Base-by-base conservation (phyloP, 2,797 vertebrate genomes). In the Cygnus olor region DNA sequence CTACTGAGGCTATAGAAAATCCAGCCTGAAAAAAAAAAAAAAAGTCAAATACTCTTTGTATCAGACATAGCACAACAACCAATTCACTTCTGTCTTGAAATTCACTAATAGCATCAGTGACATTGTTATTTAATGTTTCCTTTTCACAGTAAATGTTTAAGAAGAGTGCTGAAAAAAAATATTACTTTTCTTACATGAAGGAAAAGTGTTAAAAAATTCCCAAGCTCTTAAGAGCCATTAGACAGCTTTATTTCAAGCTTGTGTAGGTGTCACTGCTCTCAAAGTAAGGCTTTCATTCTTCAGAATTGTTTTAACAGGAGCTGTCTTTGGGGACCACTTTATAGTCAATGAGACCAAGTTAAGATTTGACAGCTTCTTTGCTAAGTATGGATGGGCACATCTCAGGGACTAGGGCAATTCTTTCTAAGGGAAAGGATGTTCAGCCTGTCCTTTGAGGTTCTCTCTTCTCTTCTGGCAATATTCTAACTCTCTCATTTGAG, bases 281-380 rank as follows among this genome's bases (percentile, higher is more conserved):
- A 85, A 91, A 91, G 36, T 30, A 82, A 80, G 63, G 28, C 19
- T 94, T 95, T 87, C 85, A 58, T 93, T 92, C 40, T 60, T 38
- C 45, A 72, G 65, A 88, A 70, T 60, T 66, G 18, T 78, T 94
- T 54, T 76, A 91, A 60, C 27, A 65, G 25, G 38, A 83, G 16
- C 8, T 87, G 58, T 88, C 87, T 90, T 92, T 63, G 66, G 89
- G 92, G 83, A 79, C 34, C 14, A 3, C 68, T 95, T 87, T 81
- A 90, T 93, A 54, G 80, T 56, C 45, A 91, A 81, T 66, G 70
- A 93, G 91, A 85, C 63, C 60, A 85, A 79, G 80, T 40, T 84
- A 86, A 90, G 80, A 54, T 51, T 51, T 93, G 89, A 83, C 68
- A 93, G 51, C 19, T 24, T 36, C 27, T 87, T 61, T 22, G 58